Evolutionary conservation across 2,888 invertebrate genomes (phyloP), one percentile per base, ranked within the genome.

Genomic region (Nomada hirtipes): DNA sequence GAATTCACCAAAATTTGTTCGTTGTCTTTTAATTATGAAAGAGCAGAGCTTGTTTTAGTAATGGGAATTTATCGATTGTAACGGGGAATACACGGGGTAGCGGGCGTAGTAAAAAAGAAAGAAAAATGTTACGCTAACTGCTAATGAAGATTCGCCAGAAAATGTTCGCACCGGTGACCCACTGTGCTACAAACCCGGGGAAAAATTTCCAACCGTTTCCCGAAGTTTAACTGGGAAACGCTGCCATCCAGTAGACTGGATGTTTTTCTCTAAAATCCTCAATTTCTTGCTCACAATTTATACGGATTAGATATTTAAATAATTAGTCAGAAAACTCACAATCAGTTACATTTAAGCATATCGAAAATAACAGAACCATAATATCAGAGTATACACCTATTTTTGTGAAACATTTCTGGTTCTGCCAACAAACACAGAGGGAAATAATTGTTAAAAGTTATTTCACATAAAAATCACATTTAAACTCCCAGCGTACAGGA

Each of bases 21-120:
- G 44, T 67, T 59, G 47, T 67, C 36, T 59, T 57, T 50, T 73
- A 74, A 74, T 74, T 64, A 63, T 42, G 20, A 57, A 42, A 73
- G 53, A 23, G 55, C 50, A 23, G 23, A 71, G 23, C 23, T 36
- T 60, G 29, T 59, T 74, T 67, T 42, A 10, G 42, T 36, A 52
- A 7, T 13, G 15, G 42, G 20, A 63, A 74, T 52, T 67, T 67
- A 67, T 74, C 47, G 67, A 44, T 74, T 36, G 20, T 47, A 64
- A 26, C 11, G 4, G 2, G 47, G 29, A 67, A 74, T 55, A 18
- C 69, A 4, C 61, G 55, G 4, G 75, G 23, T 20, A 76, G 53
- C 61, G 47, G 50, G 18, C 7, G 44, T 29, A 75, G 47, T 26
- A 10, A 15, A 59, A 68, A 29, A 29, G 4, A 1, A 36, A 36